Evolutionary conservation across 2,113 vertebrate genomes (phyloP).

Genomic region (Excalfactoria chinensis): DNA sequence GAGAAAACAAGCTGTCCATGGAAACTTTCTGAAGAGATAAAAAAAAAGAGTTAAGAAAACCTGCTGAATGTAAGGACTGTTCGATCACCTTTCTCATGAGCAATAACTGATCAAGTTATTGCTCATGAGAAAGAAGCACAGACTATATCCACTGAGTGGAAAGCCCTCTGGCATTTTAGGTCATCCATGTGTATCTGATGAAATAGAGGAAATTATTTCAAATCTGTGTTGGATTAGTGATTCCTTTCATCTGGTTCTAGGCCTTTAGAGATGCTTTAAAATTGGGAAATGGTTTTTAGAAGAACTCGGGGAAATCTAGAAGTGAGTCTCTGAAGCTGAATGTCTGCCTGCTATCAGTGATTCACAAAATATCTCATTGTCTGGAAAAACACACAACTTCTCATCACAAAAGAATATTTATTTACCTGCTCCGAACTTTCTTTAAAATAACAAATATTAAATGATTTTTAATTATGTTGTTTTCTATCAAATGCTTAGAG

Average conservation of each 20-base stretch:
- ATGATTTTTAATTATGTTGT: not conserved
- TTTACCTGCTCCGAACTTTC: not conserved
- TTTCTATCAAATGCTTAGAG: not conserved
- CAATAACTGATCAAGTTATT: too few species aligned
- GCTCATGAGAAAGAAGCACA: not conserved
- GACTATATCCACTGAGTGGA: not conserved
- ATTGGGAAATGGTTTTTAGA: not conserved
- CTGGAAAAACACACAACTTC: not conserved
- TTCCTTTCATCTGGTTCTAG: not conserved
- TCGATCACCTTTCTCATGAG: too few species aligned
- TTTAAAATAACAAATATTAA: not conserved
- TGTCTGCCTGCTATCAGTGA: not conserved
- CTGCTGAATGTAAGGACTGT: not conserved
- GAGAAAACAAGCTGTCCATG: not conserved
- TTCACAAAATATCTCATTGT: not conserved
- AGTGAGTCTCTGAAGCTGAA: not conserved
- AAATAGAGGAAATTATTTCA: not conserved
- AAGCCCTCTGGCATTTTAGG: not conserved
- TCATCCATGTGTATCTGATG: not conserved
- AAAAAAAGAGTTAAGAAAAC: not conserved
- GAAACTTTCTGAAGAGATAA: not conserved
- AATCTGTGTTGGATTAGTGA: not conserved
- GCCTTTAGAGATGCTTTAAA: not conserved
- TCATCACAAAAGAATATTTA: not conserved
- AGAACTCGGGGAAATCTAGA: not conserved